Evolutionary conservation across 2,797 vertebrate species (phyloP).

Genomic region (Dallia pectoralis): DNA sequence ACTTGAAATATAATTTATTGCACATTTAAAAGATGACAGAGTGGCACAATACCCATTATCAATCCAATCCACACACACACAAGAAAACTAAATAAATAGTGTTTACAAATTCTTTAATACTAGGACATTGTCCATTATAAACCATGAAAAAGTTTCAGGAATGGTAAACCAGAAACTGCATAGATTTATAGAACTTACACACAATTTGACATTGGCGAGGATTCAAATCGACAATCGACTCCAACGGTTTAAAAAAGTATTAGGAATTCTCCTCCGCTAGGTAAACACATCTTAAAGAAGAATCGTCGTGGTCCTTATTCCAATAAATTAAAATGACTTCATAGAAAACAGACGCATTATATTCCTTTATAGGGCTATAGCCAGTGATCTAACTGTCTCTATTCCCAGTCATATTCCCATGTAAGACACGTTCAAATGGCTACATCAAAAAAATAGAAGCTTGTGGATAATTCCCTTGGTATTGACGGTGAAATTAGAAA

Average conservation of each 20-base stretch:
- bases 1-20: conserved; percentile 80
- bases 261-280: neutral
- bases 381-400: too few relatives aligned
- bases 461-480: conserved; percentile 9
- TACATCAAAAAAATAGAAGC: neutral
- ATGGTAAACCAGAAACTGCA: conserved; percentile 71
- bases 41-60: conserved; percentile 72
- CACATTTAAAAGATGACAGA: conserved; percentile 77
- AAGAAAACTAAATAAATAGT: conserved; percentile 51
- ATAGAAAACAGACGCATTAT: neutral
- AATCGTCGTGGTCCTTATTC: neutral
- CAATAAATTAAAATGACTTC: neutral
- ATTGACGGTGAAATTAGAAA: neutral
- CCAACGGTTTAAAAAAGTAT: neutral
- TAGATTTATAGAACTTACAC: conserved; percentile 65
- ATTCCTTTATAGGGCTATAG: neutral
- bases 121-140: conserved; percentile 40
- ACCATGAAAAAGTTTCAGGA: conserved; percentile 55
- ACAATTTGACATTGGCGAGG: conserved; percentile 53
- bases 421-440: neutral
- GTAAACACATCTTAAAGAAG: neutral
- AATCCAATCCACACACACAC: conserved; percentile 58
- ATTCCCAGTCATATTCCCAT: neutral
- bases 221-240: conserved; percentile 38
- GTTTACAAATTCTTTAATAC: conserved; percentile 69